Percentiles rank a stretch among this genome's conserved stretches.
These are phyloP conservation scores for Bettongia penicillata DNA, from an alignment of 2,113 vertebrate genomes.

Conservation along the genomic window DNA sequence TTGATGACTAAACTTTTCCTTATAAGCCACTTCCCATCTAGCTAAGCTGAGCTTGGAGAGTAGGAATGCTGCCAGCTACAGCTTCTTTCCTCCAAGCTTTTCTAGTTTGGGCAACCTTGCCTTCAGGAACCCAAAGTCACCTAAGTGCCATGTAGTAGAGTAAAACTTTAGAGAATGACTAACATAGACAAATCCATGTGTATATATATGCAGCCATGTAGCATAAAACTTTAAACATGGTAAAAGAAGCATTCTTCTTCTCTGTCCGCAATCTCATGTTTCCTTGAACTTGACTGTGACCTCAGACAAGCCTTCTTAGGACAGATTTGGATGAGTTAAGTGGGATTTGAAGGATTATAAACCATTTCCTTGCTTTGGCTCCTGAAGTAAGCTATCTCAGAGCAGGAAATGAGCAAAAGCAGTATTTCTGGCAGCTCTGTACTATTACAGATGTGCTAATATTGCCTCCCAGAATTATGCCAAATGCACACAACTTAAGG, in stretches of 20 bases:
- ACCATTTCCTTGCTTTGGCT: slow-evolving; percentile 32
- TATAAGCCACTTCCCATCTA: background rate
- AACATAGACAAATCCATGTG: background rate
- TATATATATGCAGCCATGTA: background rate
- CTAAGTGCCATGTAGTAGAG: background rate
- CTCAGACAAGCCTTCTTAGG: slow-evolving; percentile 28
- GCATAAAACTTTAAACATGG: background rate
- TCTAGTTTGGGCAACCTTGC: background rate
- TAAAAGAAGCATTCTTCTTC: background rate
- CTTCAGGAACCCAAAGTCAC: background rate
- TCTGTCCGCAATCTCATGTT: background rate
- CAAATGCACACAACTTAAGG: background rate
- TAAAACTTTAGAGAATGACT: background rate
- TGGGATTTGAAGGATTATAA: slow-evolving; percentile 29
- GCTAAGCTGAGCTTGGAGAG: background rate
- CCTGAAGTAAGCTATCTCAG: slow-evolving; percentile 30
- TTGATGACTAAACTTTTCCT: background rate
- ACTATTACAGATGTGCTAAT: slow-evolving; percentile 52
- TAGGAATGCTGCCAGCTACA: too few species aligned
- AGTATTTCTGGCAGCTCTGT: slow-evolving; percentile 60
- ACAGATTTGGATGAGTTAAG: slow-evolving; percentile 49
- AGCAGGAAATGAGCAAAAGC: slow-evolving; percentile 11
- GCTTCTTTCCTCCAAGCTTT: background rate
- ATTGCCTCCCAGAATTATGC: slow-evolving; percentile 59
- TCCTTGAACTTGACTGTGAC: slow-evolving; percentile 42